Evolutionary conservation across 2,113 vertebrate genomes (phyloP).

Genomic region (Hystrix cristata): DNA sequence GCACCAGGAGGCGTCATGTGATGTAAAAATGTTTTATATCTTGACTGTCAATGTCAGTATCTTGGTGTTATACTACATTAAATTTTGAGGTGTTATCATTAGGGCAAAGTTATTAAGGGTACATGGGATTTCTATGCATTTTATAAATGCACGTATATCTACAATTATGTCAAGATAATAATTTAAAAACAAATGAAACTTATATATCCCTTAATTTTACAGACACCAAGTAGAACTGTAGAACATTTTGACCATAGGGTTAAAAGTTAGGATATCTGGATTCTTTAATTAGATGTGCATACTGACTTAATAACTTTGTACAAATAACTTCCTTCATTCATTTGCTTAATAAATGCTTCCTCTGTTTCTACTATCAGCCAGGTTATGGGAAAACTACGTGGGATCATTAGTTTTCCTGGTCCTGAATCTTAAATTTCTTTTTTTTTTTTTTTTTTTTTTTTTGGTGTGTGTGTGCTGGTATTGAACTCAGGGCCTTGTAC

Average conservation of each 20-base stretch:
- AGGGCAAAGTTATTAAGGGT: neutral
- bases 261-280: neutral
- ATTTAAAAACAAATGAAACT: neutral
- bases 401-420: neutral
- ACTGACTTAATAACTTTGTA: neutral
- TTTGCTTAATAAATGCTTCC: slow-evolving; percentile 26
- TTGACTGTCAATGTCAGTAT: neutral
- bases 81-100: neutral
- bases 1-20: neutral
- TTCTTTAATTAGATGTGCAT: neutral
- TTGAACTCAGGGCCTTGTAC: no score
- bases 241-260: neutral
- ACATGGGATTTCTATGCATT: neutral
- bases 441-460: no score
- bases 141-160: neutral
- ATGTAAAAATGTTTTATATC: neutral
- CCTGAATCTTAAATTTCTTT: neutral
- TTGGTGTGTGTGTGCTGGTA: no score
- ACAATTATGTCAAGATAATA: neutral
- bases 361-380: neutral
- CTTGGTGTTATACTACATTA: neutral
- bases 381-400: neutral
- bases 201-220: neutral
- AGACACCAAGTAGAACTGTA: neutral
- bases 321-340: neutral